Conservation (phyloP, 2,797 vertebrate species). For the Mycteria americana region DNA sequence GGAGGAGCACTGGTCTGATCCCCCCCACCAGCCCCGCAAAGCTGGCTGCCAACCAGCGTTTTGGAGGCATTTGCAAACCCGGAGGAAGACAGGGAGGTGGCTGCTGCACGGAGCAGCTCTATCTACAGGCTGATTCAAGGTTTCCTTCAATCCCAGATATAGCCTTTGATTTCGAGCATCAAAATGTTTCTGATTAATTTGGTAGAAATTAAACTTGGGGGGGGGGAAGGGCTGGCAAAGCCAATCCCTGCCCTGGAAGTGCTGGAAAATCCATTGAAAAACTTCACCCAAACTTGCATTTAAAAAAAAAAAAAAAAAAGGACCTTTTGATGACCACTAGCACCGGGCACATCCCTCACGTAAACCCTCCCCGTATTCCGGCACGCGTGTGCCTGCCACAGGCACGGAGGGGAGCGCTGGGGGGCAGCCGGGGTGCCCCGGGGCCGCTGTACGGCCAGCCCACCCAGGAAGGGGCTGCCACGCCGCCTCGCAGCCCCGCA, state of each 20-base stretch:
- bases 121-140: not conserved
- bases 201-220: not conserved
- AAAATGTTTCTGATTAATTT: not conserved
- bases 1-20: fast-evolving
- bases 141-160: not conserved
- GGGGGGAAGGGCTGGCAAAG: not conserved
- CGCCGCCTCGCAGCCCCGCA: fast-evolving
- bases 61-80: not conserved
- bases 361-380: not conserved
- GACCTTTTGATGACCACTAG: not conserved
- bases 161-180: not conserved
- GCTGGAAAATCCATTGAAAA: not conserved
- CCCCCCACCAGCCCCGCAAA: not conserved
- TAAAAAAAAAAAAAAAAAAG: not conserved
- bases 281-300: not conserved
- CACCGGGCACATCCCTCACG: not conserved
- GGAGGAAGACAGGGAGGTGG: not conserved
- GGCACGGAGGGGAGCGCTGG: not conserved
- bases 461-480: not conserved
- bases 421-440: not conserved
- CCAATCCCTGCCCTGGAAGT: not conserved
- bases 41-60: not conserved
- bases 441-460: not conserved
- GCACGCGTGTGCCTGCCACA: fast-evolving
- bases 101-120: not conserved